Percentiles rank a stretch among this genome's conserved stretches.
Evolutionary conservation across 2,888 invertebrate genomes (phyloP).

Genomic region (Clitarchus hookeri): DNA sequence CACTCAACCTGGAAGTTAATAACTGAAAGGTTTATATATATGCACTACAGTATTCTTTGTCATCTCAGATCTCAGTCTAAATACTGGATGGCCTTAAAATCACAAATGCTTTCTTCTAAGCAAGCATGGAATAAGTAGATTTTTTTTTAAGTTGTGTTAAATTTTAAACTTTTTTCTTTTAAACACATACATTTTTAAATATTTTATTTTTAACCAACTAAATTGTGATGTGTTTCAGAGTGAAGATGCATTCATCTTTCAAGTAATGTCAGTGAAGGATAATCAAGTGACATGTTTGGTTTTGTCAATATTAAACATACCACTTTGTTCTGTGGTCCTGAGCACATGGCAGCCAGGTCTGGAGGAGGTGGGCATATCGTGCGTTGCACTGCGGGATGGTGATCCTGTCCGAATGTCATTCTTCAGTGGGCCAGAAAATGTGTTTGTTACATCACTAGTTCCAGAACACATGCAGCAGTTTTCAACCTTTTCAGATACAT

Average conservation of each 20-base stretch:
- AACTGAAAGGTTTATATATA: too few species aligned
- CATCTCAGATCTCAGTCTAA: too few species aligned
- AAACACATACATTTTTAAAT: too few species aligned
- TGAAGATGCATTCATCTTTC: conserved; percentile 14
- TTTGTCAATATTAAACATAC: not conserved
- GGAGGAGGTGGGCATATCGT: not conserved
- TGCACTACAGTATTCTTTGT: too few species aligned
- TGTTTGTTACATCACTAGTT: not conserved
- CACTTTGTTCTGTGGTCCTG: not conserved
- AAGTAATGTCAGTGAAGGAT: not conserved
- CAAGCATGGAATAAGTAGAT: too few species aligned
- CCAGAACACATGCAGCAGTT: conserved; percentile 5
- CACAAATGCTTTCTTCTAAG: too few species aligned
- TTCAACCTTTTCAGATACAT: not conserved
- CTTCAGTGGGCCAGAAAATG: not conserved
- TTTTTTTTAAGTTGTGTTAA: too few species aligned
- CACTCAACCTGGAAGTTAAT: too few species aligned
- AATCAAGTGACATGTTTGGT: not conserved
- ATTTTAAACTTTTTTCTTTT: too few species aligned
- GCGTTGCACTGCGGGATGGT: not conserved
- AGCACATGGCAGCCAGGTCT: not conserved
- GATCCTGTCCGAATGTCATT: not conserved
- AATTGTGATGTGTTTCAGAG: not conserved
- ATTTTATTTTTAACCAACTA: not conserved
- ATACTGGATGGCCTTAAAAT: too few species aligned